A percentile compares a stretch with the other conserved stretches of the same genome.
Evolutionary conservation across 2,797 vertebrate genomes (phyloP).

Genomic region (Enteromius unitaeniatus): DNA sequence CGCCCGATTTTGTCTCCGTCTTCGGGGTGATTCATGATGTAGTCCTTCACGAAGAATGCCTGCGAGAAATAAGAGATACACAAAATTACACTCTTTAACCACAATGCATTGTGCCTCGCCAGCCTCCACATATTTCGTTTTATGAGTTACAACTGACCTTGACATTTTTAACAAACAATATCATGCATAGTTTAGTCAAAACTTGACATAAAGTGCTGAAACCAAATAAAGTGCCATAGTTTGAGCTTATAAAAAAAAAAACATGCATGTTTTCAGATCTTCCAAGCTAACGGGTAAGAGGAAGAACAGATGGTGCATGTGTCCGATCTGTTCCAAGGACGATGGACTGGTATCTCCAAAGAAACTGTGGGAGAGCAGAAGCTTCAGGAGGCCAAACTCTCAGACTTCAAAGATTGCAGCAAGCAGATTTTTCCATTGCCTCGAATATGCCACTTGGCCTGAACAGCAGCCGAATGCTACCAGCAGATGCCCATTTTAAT

Average conservation of each 20-base stretch:
- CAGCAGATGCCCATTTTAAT: not conserved
- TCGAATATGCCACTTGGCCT: slow-evolving; percentile 33
- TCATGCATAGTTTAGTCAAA: not conserved
- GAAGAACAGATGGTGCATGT: slow-evolving; percentile 50
- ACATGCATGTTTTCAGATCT: slow-evolving; percentile 61
- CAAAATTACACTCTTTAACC: slow-evolving; percentile 52
- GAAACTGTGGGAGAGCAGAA: slow-evolving; percentile 59
- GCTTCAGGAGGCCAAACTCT: slow-evolving; percentile 35
- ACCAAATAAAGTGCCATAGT: not conserved
- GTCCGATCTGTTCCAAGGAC: slow-evolving; percentile 64
- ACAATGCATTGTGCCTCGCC: not conserved
- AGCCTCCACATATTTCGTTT: not conserved
- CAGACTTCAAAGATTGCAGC: slow-evolving; percentile 39
- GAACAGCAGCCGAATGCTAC: not conserved
- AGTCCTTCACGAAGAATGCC: slow-evolving; percentile 99
- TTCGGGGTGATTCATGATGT: slow-evolving; percentile 93
- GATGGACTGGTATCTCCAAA: slow-evolving; percentile 69
- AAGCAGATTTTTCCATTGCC: slow-evolving; percentile 30
- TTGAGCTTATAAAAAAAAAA: slow-evolving; percentile 3
- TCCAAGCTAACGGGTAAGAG: slow-evolving; percentile 29
- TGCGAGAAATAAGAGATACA: slow-evolving; percentile 63
- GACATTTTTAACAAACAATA: not conserved
- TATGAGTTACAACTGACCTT: not conserved
- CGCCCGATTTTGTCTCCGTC: slow-evolving; percentile 97
- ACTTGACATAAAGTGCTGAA: not conserved